These are phyloP conservation scores for Neopipo cinnamomea DNA, from an alignment of 2,113 vertebrate species.

Conservation along the genomic window DNA sequence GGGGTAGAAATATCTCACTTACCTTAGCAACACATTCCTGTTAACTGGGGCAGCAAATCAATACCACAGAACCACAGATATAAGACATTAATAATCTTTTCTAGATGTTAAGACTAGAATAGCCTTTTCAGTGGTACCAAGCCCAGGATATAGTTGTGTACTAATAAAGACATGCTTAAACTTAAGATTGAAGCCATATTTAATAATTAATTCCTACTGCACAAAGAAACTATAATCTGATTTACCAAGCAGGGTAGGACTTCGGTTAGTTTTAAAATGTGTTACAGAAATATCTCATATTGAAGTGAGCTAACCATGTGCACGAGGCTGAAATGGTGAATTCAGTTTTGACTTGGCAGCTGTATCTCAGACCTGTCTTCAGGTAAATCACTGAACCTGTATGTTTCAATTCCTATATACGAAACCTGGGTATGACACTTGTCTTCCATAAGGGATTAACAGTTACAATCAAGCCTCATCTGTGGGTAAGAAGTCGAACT, in stretches of 20 bases:
- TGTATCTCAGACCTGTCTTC: neutral
- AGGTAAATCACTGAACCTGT: neutral
- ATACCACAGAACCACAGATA: constrained; percentile 9
- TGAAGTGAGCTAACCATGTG: neutral
- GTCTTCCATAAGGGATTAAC: neutral
- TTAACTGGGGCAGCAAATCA: constrained; percentile 51
- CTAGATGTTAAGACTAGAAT: neutral
- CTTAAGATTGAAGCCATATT: neutral
- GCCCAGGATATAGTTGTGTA: neutral
- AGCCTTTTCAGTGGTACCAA: neutral
- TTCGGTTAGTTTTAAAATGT: neutral
- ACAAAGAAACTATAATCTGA: neutral
- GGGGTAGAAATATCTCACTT: constrained; percentile 25
- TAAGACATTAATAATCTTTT: constrained; percentile 35
- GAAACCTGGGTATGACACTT: neutral
- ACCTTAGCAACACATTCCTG: constrained; percentile 35
- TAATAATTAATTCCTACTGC: neutral
- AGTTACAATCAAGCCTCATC: neutral
- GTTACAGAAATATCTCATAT: neutral
- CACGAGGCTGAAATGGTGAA: neutral
- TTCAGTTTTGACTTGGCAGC: neutral
- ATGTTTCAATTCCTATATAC: neutral
- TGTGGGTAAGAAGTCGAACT: neutral
- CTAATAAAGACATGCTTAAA: neutral
- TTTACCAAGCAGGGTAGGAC: neutral